phyloP scores from a whole-genome alignment of 2,113 vertebrate genomes.

The Tyrannus savana region DNA sequence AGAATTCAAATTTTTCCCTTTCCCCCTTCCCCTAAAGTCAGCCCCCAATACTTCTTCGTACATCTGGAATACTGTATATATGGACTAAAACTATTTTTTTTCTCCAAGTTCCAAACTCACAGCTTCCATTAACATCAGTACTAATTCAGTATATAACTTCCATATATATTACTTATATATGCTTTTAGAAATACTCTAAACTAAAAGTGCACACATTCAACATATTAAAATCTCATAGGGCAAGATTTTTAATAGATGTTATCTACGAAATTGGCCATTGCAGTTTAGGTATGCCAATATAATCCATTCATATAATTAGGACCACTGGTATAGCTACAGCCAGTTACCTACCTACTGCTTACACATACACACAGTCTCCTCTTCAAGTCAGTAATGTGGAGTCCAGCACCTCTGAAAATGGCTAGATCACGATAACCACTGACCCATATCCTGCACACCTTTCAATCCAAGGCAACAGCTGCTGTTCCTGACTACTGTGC shows the following conservation, averaged over 20 bases:
- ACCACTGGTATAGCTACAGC: background rate
- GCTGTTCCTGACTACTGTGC: background rate
- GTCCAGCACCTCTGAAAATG: background rate
- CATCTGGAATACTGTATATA: background rate
- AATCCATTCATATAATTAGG: background rate
- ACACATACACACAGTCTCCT: background rate
- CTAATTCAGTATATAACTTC: background rate
- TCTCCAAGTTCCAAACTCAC: background rate
- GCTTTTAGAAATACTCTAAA: background rate
- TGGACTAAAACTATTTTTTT: background rate
- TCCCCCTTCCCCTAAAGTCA: background rate
- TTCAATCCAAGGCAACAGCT: background rate
- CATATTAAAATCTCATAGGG: background rate
- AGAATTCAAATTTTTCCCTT: background rate
- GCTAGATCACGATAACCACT: background rate
- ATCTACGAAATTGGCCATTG: background rate
- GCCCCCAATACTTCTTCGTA: background rate
- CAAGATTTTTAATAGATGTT: background rate
- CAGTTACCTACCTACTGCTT: background rate
- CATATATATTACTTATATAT: background rate
- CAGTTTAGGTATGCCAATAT: background rate
- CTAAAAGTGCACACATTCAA: background rate
- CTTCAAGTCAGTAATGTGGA: background rate
- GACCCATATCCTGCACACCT: background rate
- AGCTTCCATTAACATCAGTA: background rate